phyloP scores from a whole-genome alignment of 2,113 vertebrate species.

The Amphiprion ocellaris region DNA sequence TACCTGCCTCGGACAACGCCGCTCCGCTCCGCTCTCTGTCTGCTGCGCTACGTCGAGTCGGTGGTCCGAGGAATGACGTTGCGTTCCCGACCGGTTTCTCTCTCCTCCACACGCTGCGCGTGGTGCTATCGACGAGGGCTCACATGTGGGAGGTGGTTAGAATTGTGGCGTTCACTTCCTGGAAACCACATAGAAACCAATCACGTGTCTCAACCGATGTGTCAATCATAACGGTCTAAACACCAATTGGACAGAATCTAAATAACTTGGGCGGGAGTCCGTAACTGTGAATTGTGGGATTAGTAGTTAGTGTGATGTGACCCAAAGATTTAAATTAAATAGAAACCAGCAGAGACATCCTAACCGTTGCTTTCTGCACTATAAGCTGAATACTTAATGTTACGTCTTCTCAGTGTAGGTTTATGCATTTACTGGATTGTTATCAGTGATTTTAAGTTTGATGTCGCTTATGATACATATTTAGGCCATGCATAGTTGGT shows the following conservation, averaged over 20 bases:
- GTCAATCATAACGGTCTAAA: slow-evolving; percentile 46
- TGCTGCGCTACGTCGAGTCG: slow-evolving; percentile 72
- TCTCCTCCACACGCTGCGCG: slow-evolving; percentile 79
- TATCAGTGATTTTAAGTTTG: too few species aligned
- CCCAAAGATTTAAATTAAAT: background rate
- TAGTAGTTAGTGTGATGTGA: slow-evolving; percentile 43
- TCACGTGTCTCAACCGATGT: background rate
- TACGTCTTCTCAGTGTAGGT: too few species aligned
- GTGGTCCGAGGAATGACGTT: slow-evolving; percentile 81
- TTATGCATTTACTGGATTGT: too few species aligned
- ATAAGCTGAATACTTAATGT: background rate
- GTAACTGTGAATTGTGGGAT: slow-evolving; percentile 25
- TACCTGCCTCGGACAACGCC: slow-evolving; percentile 85
- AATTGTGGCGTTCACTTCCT: slow-evolving; percentile 80
- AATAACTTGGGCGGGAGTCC: background rate
- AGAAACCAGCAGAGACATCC: background rate
- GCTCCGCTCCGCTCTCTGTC: slow-evolving; percentile 79
- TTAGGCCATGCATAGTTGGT: background rate
- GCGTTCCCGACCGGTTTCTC: slow-evolving; percentile 78
- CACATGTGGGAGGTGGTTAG: slow-evolving; percentile 84
- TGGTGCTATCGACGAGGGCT: slow-evolving; percentile 76
- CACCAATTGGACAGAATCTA: slow-evolving; percentile 50
- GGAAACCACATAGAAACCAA: slow-evolving; percentile 82
- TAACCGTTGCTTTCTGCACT: background rate
- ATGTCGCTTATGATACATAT: background rate